Percentiles rank a stretch among this genome's conserved stretches.
phyloP scores from a whole-genome alignment of 37 sponge, comb jelly and placozoan species.

The Bolinopsis microptera region DNA sequence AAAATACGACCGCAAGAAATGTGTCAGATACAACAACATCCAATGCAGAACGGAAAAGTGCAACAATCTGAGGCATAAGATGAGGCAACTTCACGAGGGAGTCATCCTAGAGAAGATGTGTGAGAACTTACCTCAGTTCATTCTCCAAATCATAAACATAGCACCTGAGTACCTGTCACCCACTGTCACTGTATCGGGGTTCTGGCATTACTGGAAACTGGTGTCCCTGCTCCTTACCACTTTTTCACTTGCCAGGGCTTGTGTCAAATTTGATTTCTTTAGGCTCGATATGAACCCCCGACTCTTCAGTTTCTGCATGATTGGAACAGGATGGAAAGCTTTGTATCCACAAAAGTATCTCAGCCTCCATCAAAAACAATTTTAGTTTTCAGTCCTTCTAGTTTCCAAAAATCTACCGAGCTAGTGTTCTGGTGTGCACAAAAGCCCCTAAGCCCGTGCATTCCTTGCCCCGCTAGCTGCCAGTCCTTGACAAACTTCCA shows the following conservation, averaged over 20 bases:
- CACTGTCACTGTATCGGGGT: background rate
- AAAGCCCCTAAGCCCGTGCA: too few species aligned
- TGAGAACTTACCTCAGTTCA: conserved; percentile 10
- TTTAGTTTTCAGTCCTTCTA: too few species aligned
- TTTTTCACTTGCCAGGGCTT: background rate
- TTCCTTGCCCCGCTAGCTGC: too few species aligned
- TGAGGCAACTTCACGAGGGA: background rate
- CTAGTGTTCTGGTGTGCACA: too few species aligned
- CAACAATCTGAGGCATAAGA: conserved; percentile 9
- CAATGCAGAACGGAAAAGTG: background rate
- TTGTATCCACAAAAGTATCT: background rate
- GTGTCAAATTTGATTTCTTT: conserved; percentile 26
- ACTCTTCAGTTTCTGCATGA: background rate
- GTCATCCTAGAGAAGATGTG: conserved; percentile 11
- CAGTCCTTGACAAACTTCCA: too few species aligned
- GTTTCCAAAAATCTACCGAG: too few species aligned
- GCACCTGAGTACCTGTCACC: background rate
- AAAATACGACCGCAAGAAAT: background rate
- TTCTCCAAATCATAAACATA: background rate
- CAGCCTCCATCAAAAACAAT: too few species aligned
- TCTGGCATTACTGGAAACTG: conserved; percentile 26
- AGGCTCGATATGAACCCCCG: background rate
- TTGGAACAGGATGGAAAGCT: background rate
- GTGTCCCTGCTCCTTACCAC: background rate
- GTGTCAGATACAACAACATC: conserved; percentile 11